These are phyloP conservation scores for Athalia rosae DNA, from an alignment of 2,888 invertebrate species.

Conservation along the genomic window DNA sequence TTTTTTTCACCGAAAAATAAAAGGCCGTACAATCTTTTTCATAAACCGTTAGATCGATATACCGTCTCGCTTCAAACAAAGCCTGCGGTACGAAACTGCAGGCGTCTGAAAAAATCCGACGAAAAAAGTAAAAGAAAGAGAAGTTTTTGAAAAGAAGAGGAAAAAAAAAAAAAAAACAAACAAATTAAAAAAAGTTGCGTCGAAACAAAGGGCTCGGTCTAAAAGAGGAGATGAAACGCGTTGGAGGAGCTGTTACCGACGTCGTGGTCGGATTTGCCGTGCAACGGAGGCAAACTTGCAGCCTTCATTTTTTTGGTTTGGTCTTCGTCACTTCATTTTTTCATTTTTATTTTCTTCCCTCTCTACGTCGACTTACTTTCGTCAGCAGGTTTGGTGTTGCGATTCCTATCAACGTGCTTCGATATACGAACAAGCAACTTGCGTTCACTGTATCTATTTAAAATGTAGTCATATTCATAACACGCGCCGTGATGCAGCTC, in stretches of 20 bases:
- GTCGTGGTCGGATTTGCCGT: background rate
- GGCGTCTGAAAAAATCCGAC: background rate
- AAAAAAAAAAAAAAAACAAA: background rate
- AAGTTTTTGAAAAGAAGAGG: too few species aligned
- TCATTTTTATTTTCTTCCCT: too few species aligned
- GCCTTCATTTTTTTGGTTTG: too few species aligned
- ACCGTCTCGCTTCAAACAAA: too few species aligned
- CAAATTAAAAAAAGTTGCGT: background rate
- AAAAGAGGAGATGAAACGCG: constrained; percentile 17
- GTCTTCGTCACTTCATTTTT: too few species aligned
- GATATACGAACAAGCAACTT: constrained; percentile 9
- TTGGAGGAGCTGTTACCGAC: background rate
- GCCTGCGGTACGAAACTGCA: too few species aligned
- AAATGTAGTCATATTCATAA: too few species aligned
- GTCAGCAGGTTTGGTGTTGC: constrained; percentile 12
- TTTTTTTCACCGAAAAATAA: too few species aligned
- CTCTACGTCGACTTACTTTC: background rate
- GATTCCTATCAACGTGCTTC: background rate
- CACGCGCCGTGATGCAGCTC: background rate
- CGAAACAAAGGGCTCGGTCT: constrained; percentile 16
- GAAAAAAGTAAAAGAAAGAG: background rate
- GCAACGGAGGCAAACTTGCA: too few species aligned
- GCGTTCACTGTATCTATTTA: constrained; percentile 18
- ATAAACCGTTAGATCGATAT: too few species aligned
- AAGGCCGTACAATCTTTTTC: too few species aligned